A percentile compares a stretch with the other conserved stretches of the same genome.
phyloP scores from a whole-genome alignment of 2,113 vertebrate genomes.

The Seriola aureovittata region DNA sequence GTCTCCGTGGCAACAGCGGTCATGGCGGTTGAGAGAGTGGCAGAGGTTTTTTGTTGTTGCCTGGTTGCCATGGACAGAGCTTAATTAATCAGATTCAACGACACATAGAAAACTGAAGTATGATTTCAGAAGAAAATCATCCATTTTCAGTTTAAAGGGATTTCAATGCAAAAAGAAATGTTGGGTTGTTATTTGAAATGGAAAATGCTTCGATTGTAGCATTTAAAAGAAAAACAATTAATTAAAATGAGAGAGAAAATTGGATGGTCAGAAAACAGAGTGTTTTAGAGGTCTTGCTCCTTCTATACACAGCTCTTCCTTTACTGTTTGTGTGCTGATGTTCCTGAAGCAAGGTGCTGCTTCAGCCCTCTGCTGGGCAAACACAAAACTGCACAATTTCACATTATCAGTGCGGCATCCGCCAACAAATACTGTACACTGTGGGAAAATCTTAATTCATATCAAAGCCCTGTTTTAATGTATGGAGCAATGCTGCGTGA shows the following conservation, averaged over 20 bases:
- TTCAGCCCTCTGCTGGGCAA: constrained; percentile 72
- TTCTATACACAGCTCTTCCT: constrained; percentile 14
- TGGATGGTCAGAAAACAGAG: not conserved
- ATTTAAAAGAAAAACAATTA: not conserved
- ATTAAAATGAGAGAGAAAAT: not conserved
- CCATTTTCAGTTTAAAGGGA: not conserved
- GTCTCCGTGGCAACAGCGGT: constrained; percentile 81
- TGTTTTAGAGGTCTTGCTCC: not conserved
- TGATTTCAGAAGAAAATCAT: constrained; percentile 20
- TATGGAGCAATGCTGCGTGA: not conserved
- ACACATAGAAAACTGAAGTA: constrained; percentile 5
- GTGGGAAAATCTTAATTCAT: not conserved
- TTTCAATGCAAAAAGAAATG: not conserved
- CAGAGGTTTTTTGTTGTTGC: constrained; percentile 74
- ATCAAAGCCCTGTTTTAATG: not conserved
- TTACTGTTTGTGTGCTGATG: constrained; percentile 3
- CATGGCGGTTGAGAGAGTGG: constrained; percentile 75
- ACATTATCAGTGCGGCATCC: not conserved
- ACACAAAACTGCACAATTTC: constrained; percentile 33
- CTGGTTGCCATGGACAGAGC: constrained; percentile 53
- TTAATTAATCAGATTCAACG: constrained; percentile 36
- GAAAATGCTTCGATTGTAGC: not conserved
- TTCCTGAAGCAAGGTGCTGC: constrained; percentile 2
- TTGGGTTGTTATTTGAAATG: not conserved
- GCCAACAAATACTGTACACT: not conserved